Base-by-base conservation (phyloP, 2,888 invertebrate species). In the Barypeithes pellucidus region DNA sequence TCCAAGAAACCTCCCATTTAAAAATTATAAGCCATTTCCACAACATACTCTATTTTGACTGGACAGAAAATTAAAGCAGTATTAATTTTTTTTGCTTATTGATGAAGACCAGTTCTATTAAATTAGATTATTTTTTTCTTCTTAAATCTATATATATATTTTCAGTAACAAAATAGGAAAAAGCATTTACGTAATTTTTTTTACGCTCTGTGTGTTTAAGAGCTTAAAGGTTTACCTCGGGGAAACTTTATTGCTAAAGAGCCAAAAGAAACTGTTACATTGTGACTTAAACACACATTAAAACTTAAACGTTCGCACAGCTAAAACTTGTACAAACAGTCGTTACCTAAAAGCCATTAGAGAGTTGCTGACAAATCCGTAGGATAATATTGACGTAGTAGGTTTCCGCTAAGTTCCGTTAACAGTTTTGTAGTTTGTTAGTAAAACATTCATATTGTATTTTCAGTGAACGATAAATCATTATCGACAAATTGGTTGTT, bases 361-460 rank as follows among this genome's bases (percentile, higher is more conserved):
- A 50, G 47, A 50, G 22, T 65, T 65, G 59, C 59, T 41, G 36
- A 29, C 47, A 65, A 65, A 65, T 65, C 65, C 65, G 33, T 65
- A 45, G 45, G 65, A 65, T 50, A 65, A 65, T 65, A 65, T 65
- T 65, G 65, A 65, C 47, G 65, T 12, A 65, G 45, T 33, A 50
- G 33, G 47, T 61, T 50, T 50, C 50, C 50, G 24, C 5, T 24
- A 50, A 50, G 50, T 24, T 24, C 22, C 22, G 50, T 24, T 50
- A 50, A 50, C 50, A 50, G 24, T 50, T 50, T 50, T 50, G 50
- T 22, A 50, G 50, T 50, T 50, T 50, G 50, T n/a, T 50, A 50
- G 12, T 24, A 50, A 50, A 50, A 50, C 20, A 50, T 50, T 50
- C 50, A 50, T 24, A 12, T 50, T 50, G 50, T 50, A 50, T 50